These are phyloP conservation scores for Buathra laborator DNA, from an alignment of 2,888 invertebrate species.

Conservation along the genomic window DNA sequence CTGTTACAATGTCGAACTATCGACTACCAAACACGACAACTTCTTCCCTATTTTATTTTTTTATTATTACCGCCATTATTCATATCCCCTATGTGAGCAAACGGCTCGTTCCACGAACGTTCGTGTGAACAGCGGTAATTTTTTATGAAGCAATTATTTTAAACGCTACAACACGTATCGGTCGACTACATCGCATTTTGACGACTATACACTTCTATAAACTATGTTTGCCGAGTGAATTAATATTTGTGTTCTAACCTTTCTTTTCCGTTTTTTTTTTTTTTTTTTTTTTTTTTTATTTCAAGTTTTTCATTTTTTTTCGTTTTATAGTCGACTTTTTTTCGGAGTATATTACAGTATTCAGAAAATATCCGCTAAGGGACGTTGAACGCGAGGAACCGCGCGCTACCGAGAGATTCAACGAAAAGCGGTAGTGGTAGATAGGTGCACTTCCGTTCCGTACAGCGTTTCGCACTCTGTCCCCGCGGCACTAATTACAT, in stretches of 20 bases:
- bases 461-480: slow-evolving; percentile 73
- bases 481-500: slow-evolving; percentile 72
- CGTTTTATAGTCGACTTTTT: no score
- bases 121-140: background rate
- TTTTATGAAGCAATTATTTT: slow-evolving; percentile 7
- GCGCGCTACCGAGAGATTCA: slow-evolving; percentile 45
- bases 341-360: background rate
- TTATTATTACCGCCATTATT: background rate
- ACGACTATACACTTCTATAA: background rate
- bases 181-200: background rate
- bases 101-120: background rate
- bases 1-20: background rate
- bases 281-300: no score
- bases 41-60: background rate
- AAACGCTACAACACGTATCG: background rate
- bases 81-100: background rate
- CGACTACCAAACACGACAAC: background rate
- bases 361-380: slow-evolving; percentile 47
- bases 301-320: no score
- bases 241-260: background rate
- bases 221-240: slow-evolving; percentile 9
- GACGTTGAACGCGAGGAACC: slow-evolving; percentile 51
- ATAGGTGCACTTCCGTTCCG: slow-evolving; percentile 54
- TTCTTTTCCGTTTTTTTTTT: background rate
- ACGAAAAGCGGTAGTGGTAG: slow-evolving; percentile 32